Conservation (phyloP, 2,113 vertebrate genomes). For the Chrysochloris asiatica region DNA sequence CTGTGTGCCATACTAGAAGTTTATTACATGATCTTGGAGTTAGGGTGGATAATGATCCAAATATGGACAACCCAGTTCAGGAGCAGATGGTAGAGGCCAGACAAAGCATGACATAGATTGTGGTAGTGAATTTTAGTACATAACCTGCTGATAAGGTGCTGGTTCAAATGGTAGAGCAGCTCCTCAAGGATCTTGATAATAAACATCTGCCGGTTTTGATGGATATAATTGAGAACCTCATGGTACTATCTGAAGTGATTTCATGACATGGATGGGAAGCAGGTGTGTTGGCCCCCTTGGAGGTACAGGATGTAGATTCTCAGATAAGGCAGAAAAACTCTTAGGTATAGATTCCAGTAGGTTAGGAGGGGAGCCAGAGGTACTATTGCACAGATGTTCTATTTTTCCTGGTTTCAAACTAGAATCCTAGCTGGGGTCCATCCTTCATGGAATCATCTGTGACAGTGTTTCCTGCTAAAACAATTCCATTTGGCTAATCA, state of each 20-base stretch:
- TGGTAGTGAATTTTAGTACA: constrained; percentile 88
- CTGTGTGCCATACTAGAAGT: constrained; percentile 86
- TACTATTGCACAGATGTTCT: constrained; percentile 92
- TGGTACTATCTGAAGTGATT: constrained; percentile 91
- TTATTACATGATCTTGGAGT: constrained; percentile 90
- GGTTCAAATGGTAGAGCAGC: constrained; percentile 93
- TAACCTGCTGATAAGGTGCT: constrained; percentile 91
- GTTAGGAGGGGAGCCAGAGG: no score
- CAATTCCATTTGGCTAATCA: constrained; percentile 93
- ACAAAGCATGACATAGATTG: constrained; percentile 91
- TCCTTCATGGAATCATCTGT: constrained; percentile 93
- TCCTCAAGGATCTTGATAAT: constrained; percentile 91
- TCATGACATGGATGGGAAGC: constrained; percentile 88
- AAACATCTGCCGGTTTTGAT: constrained; percentile 91
- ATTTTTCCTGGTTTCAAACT: constrained; percentile 92
- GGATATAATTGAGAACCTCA: constrained; percentile 91
- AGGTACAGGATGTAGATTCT: constrained; percentile 89
- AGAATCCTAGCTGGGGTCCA: constrained; percentile 90
- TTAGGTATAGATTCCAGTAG: no score
- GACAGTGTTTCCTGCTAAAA: constrained; percentile 85
- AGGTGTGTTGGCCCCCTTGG: constrained; percentile 89
- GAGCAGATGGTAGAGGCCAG: constrained; percentile 83
- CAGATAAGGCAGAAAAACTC: constrained; percentile 88
- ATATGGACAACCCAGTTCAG: constrained; percentile 90
- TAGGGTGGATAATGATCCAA: constrained; percentile 93